Evolutionary conservation across 2,113 vertebrate species (phyloP).

Genomic region (Pristiophorus japonicus): DNA sequence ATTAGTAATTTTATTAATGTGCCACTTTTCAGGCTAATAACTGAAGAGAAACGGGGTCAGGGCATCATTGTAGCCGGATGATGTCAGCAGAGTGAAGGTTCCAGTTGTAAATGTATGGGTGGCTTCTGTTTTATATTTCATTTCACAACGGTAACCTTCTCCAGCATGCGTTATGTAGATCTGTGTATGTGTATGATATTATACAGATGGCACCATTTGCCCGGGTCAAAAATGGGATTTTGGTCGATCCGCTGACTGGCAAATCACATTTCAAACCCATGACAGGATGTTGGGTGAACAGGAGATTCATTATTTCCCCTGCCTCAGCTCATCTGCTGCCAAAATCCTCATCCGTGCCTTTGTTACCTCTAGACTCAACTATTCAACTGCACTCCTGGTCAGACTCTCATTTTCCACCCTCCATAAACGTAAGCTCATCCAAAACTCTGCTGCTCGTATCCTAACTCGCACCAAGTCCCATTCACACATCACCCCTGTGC

Average conservation of each 20-base stretch:
- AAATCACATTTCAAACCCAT: not conserved
- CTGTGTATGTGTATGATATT: not conserved
- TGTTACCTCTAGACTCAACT: not conserved
- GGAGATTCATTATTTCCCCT: not conserved
- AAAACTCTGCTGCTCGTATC: not conserved
- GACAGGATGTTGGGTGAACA: too few relatives aligned
- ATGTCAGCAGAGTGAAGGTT: too few relatives aligned
- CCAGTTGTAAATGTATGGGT: not conserved
- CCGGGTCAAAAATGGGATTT: not conserved
- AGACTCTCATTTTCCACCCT: not conserved
- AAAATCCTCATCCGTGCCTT: not conserved
- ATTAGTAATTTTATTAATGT: not conserved
- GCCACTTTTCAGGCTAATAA: not conserved
- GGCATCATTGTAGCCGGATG: not conserved
- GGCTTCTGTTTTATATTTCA: not conserved
- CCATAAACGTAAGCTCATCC: not conserved
- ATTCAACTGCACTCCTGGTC: not conserved
- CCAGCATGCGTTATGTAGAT: not conserved
- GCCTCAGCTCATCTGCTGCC: not conserved
- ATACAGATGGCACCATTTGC: not conserved
- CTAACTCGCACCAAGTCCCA: not conserved
- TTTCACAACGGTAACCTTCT: too few relatives aligned
- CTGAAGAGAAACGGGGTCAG: too few relatives aligned
- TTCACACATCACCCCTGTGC: not conserved
- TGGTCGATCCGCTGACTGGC: not conserved